Evolutionary conservation across 2,113 vertebrate genomes (phyloP).

Genomic region (Bos indicus): DNA sequence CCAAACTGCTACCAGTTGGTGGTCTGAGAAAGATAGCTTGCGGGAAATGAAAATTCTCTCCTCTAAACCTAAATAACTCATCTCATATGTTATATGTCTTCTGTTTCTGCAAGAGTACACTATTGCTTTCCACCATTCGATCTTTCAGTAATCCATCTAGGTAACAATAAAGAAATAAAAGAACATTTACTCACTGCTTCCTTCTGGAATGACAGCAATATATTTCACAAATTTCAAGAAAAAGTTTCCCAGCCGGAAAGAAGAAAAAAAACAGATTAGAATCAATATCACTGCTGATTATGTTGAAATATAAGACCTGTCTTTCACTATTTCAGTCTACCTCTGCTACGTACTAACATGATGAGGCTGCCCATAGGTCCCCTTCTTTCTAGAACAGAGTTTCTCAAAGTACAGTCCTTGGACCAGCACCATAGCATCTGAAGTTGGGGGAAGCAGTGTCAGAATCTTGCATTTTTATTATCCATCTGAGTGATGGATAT

Average conservation of each 20-base stretch:
- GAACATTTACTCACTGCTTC: conserved; percentile 47
- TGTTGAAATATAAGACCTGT: not conserved
- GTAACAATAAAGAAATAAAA: conserved; percentile 45
- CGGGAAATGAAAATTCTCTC: conserved; percentile 58
- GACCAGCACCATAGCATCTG: not conserved
- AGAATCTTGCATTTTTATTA: not conserved
- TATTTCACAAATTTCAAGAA: conserved; percentile 49
- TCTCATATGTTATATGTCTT: conserved; percentile 9
- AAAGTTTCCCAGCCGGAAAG: conserved; percentile 42
- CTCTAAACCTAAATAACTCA: conserved; percentile 24
- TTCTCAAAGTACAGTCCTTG: not conserved
- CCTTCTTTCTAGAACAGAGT: not conserved
- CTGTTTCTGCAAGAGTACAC: conserved; percentile 43
- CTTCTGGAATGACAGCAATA: conserved; percentile 37
- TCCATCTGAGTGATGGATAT: not conserved
- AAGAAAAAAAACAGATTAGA: conserved; percentile 23
- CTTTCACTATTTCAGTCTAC: not conserved
- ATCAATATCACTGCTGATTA: conserved; percentile 1
- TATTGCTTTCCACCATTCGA: conserved; percentile 7
- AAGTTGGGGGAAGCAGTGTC: fast-evolving
- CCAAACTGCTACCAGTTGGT: conserved; percentile 45
- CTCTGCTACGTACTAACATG: not conserved
- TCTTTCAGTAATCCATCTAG: conserved; percentile 53
- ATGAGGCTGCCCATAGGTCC: not conserved
- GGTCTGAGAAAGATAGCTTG: conserved; percentile 2